phyloP scores from a whole-genome alignment of 2,113 vertebrate species.

The Eulacestoma nigropectus region DNA sequence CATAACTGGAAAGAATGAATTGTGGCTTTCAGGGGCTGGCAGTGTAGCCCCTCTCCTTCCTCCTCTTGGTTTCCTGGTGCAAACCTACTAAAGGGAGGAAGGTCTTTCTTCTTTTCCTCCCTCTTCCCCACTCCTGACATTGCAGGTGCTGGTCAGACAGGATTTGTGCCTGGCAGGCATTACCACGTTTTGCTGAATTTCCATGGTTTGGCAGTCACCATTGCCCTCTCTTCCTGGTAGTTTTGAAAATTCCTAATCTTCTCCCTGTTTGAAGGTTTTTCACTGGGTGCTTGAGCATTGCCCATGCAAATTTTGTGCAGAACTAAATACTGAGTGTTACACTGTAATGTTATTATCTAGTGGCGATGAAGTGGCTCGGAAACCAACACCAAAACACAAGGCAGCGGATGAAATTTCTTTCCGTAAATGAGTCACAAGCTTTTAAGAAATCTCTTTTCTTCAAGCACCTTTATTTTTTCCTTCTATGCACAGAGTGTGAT shows the following conservation, averaged over 20 bases:
- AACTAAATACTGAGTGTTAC: not conserved
- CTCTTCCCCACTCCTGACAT: fast-evolving
- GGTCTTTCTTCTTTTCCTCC: not conserved
- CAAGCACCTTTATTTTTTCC: not conserved
- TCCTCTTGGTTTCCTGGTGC: not conserved
- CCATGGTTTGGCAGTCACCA: not conserved
- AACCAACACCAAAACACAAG: not conserved
- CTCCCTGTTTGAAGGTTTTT: not conserved
- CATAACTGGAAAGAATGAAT: not conserved
- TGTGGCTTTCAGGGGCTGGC: not conserved
- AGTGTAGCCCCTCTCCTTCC: not conserved
- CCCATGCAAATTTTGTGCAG: not conserved
- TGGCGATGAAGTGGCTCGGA: not conserved
- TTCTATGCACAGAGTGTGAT: not conserved
- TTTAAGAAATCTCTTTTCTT: not conserved
- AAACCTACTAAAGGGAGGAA: not conserved
- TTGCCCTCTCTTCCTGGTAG: not conserved
- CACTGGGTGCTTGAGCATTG: not conserved
- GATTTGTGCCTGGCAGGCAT: not conserved
- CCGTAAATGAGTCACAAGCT: not conserved
- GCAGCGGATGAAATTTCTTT: not conserved
- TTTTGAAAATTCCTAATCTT: not conserved
- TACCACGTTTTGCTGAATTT: not conserved
- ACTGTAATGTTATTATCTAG: not conserved
- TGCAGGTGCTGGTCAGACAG: not conserved